Conservation (phyloP, 2,888 invertebrate genomes). For the Nephrotoma flavescens region DNA sequence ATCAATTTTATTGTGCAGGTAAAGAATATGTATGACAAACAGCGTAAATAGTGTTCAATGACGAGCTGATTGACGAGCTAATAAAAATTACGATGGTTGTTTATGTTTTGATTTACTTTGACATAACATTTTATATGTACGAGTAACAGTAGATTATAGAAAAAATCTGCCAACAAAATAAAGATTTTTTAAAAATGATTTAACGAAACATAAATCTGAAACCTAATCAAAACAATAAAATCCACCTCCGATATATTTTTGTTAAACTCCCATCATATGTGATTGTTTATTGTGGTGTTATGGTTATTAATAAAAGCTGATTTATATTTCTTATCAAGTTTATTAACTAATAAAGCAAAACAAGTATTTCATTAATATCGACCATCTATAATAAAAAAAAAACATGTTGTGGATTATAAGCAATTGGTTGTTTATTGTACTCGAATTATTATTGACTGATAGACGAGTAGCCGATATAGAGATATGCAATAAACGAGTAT, state of each 20-base stretch:
- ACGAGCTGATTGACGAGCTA: no score
- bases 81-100: no score
- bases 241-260: neutral
- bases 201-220: no score
- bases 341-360: neutral
- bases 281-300: neutral
- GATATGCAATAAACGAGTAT: neutral
- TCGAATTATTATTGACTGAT: neutral
- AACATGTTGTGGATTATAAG: neutral
- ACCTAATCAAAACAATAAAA: neutral
- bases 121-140: no score
- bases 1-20: neutral
- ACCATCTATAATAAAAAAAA: neutral
- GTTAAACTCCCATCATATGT: neutral
- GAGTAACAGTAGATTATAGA: no score
- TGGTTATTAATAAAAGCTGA: neutral
- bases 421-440: neutral
- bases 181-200: no score
- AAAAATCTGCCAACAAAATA: no score
- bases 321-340: neutral
- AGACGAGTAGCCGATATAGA: neutral
- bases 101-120: no score
- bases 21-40: no score
- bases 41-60: no score
- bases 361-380: neutral